phyloP scores from a whole-genome alignment of 2,888 invertebrate species.

The Margaritifera margaritifera region DNA sequence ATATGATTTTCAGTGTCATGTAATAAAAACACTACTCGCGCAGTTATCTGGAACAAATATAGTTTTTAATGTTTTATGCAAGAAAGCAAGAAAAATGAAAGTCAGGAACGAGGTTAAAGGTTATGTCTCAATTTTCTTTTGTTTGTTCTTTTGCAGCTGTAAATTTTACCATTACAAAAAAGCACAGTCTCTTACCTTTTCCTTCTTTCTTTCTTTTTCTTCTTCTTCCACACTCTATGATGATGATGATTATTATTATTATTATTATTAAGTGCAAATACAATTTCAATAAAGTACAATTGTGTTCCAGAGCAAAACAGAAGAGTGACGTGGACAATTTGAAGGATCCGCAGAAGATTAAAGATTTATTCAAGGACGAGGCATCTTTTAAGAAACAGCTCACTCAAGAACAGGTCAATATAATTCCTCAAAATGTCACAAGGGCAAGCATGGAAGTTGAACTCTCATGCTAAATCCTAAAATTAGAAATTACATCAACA shows the following conservation, averaged over 20 bases:
- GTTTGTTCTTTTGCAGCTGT: no score
- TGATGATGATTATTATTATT: neutral
- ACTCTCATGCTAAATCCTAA: no score
- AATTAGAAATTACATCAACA: no score
- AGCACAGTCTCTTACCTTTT: neutral
- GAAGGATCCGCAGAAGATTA: conserved; percentile 28
- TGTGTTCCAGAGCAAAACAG: conserved; percentile 69
- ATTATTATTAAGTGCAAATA: neutral
- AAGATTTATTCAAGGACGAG: conserved; percentile 66
- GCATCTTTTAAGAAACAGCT: conserved; percentile 67
- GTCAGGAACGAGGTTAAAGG: no score
- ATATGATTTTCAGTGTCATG: no score
- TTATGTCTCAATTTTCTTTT: no score
- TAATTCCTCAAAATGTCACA: no score
- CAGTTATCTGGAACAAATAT: no score
- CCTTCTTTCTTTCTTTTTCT: neutral
- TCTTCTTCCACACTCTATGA: neutral
- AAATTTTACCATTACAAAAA: conserved; percentile 15
- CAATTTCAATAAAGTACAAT: neutral
- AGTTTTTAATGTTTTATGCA: no score
- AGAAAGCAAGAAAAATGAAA: no score
- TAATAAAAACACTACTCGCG: no score
- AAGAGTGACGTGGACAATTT: conserved; percentile 72
- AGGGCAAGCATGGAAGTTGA: no score
- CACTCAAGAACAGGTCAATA: conserved; percentile 71